These are phyloP conservation scores for Cosmopolites sordidus DNA, from an alignment of 2,888 invertebrate genomes.

Conservation along the genomic window DNA sequence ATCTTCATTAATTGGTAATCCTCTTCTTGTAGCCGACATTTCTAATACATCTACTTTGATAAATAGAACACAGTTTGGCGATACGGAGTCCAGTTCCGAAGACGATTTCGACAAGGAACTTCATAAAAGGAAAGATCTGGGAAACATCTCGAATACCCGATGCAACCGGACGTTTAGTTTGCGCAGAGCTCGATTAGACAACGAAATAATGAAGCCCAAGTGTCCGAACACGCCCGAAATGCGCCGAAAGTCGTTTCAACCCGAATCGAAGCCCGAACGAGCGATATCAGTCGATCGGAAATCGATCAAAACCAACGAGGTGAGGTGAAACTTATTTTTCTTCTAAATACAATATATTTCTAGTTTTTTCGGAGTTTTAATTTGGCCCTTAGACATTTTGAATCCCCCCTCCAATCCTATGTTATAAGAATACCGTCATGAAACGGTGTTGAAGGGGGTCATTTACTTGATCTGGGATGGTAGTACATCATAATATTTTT, in stretches of 20 bases:
- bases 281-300: slow-evolving; percentile 48
- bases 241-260: slow-evolving; percentile 53
- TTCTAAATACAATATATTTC: no score
- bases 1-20: no score
- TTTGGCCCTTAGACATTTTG: no score
- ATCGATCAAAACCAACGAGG: slow-evolving; percentile 42
- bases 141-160: slow-evolving; percentile 53
- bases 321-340: background rate
- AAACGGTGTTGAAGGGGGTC: no score
- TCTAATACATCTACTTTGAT: background rate
- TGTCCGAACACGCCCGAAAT: slow-evolving; percentile 62
- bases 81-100: slow-evolving; percentile 51
- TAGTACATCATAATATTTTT: no score
- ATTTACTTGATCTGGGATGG: no score
- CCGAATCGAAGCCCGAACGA: slow-evolving; percentile 39
- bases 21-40: no score
- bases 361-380: no score
- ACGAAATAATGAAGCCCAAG: slow-evolving; percentile 48
- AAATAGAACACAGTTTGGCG: slow-evolving; percentile 42
- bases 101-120: slow-evolving; percentile 49
- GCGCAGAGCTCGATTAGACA: slow-evolving; percentile 60
- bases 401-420: no score
- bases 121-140: slow-evolving; percentile 42
- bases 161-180: slow-evolving; percentile 72
- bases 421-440: no score